Base-by-base conservation (phyloP, 2,888 invertebrate genomes). In the Teleogryllus oceanicus region DNA sequence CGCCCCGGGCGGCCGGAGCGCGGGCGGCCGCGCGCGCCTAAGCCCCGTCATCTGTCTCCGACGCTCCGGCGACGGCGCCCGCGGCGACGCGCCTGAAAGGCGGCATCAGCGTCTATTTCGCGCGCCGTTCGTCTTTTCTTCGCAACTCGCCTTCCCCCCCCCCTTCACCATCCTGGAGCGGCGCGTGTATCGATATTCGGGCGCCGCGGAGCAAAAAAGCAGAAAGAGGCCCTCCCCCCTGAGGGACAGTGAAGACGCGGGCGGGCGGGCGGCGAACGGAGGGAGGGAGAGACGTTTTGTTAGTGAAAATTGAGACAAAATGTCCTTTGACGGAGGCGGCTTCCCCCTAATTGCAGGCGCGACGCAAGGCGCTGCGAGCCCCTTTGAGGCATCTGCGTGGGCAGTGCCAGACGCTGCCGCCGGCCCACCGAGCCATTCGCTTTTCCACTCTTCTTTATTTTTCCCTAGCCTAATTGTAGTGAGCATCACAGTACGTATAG, bases 121-220 rank as follows among this genome's bases (percentile, higher is more conserved):
- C 62, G 62, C 16, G 62, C n/a, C 13, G 62, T 62, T 62, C 62
- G 62, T 62, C 62, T 62, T 62, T 62, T 62, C 62, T 62, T 62
- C n/a, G n/a, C 62, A 62, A 62, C 62, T 62, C 13, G 4, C 62
- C 62, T 10, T 11, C 16, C n/a, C n/a, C 62, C 16, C 8, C 16
- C 18, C 62, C 18, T n/a, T 10, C 62, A 18, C 16, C n/a, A 18
- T 62, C 62, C 62, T 62, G 16, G n/a, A n/a, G n/a, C n/a, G n/a
- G 62, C n/a, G n/a, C 62, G n/a, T 62, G n/a, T 62, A 62, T 62
- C 62, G 62, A 62, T n/a, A 62, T 62, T 62, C n/a, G 37, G 37
- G 37, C 37, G 37, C 37, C 37, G 37, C 37, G 37, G 8, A 37
- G 37, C 37, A 37, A 37, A 37, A 37, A 37, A 37, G 37, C 37